Percentiles rank a stretch among this genome's conserved stretches.
These are phyloP conservation scores for Emmelina monodactyla DNA, from an alignment of 2,888 invertebrate species.

Conservation along the genomic window DNA sequence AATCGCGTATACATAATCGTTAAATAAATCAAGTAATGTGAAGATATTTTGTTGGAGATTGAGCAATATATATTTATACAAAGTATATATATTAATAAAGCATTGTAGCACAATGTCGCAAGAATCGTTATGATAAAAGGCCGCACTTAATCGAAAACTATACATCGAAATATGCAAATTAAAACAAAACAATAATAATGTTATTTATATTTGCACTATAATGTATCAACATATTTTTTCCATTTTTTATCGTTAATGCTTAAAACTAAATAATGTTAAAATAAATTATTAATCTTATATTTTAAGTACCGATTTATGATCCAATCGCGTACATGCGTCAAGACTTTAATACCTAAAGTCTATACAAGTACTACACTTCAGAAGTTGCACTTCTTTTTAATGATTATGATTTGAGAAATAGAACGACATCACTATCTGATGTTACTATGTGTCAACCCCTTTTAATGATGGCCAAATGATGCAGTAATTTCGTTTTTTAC, in stretches of 20 bases:
- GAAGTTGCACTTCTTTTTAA: slow-evolving; percentile 23
- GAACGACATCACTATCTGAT: slow-evolving; percentile 16
- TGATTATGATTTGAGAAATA: not conserved
- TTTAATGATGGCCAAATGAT: not conserved
- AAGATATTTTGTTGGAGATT: slow-evolving; percentile 1
- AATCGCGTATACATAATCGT: too few relatives aligned
- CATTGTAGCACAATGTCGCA: slow-evolving; percentile 5
- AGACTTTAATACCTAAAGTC: slow-evolving; percentile 62
- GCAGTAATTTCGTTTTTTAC: not conserved
- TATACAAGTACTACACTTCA: slow-evolving; percentile 51
- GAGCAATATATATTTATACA: slow-evolving; percentile 4
- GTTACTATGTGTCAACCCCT: slow-evolving; percentile 23
- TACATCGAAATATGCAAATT: not conserved
- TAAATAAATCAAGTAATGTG: slow-evolving; percentile 15
- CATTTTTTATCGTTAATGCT: too few relatives aligned
- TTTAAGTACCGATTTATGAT: slow-evolving; percentile 34
- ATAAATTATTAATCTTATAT: slow-evolving; percentile 47
- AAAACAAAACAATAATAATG: not conserved
- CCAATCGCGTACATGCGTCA: slow-evolving; percentile 46
- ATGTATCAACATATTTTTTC: too few relatives aligned
- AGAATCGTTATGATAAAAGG: too few relatives aligned
- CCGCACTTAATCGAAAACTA: not conserved
- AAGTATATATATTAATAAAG: slow-evolving; percentile 11
- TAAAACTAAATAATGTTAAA: slow-evolving; percentile 41
- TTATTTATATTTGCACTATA: too few relatives aligned